phyloP scores from a whole-genome alignment of 2,797 vertebrate species.

The Hozukius guyotensis region DNA sequence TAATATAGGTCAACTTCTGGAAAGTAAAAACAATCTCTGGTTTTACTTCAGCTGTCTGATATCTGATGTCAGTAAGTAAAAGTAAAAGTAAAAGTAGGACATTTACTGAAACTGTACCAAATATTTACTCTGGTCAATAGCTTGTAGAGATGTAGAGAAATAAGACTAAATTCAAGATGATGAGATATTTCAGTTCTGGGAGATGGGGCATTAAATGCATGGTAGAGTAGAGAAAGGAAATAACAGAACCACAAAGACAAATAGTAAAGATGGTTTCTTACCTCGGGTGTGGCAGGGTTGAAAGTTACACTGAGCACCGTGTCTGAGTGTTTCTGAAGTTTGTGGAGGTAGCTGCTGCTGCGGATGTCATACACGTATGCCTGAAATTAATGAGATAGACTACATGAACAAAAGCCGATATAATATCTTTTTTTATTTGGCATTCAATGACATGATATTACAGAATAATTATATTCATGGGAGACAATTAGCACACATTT shows the following conservation, averaged over 20 bases:
- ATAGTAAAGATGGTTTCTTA: slow-evolving; percentile 57
- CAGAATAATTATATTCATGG: no score
- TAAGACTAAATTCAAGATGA: not conserved
- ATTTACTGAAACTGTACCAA: not conserved
- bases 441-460: no score
- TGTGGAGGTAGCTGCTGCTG: slow-evolving; percentile 85
- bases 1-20: not conserved
- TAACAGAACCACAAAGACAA: not conserved
- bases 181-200: not conserved
- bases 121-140: not conserved
- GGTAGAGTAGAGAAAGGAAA: not conserved
- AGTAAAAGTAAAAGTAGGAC: not conserved
- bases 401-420: fast-evolving
- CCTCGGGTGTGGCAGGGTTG: slow-evolving; percentile 87
- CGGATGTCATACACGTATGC: slow-evolving; percentile 87
- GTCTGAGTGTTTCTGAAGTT: slow-evolving; percentile 86
- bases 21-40: not conserved
- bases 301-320: slow-evolving; percentile 87
- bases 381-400: slow-evolving; percentile 59
- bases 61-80: not conserved
- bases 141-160: not conserved
- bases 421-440: no score
- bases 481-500: no score
- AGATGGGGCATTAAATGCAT: not conserved
- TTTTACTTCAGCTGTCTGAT: not conserved